Base-by-base conservation (phyloP, 2,113 vertebrate genomes). In the Blennius ocellaris region DNA sequence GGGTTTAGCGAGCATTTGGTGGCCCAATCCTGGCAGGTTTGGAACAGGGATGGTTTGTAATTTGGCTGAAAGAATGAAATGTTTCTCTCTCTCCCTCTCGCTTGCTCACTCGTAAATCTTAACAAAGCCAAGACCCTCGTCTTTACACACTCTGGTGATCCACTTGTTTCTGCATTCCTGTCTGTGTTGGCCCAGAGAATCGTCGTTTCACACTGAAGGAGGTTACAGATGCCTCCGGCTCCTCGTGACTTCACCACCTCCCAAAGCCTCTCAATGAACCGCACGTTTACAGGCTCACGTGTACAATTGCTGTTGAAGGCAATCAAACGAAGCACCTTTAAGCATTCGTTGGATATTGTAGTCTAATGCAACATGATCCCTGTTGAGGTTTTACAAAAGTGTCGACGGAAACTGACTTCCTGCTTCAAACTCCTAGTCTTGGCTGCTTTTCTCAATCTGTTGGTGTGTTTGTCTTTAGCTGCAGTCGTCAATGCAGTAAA, bases 41-140 rank as follows among this genome's bases (percentile, higher is more conserved):
- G 49, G 36, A 66, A 36, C 8, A 8, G 9, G 15, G 39, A 52
- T 59, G 57, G 39, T 49, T 12, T 70, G 41, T 76, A 58, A 51
- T 79, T 72, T 45, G 71, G 38, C 65, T 6, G 48, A 53, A 40
- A 74, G 52, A 81, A 62, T 61, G 69, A 85, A 80, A 41, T 12
- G 69, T 73, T 68, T 81, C 21, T 57, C 54, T 62, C 62, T 58
- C 21, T 57, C 54, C 59, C 62, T 58, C 49, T 54, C 56, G 48
- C 73, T 85, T 69, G 71, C 69, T 56, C 5, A 38, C 71, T 76
- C 86, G 57, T 88, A 87, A 88, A 88, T 88, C 84, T 54, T 10
- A 52, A 63, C 64, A 68, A 66, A 77, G 48, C 50, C 73, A 21
- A 37, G 21, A 67, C 51, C 44, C 45, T 73, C 30, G 10, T 78